These are phyloP conservation scores for Microchrysa polita DNA, from an alignment of 2,888 invertebrate genomes.

Conservation along the genomic window DNA sequence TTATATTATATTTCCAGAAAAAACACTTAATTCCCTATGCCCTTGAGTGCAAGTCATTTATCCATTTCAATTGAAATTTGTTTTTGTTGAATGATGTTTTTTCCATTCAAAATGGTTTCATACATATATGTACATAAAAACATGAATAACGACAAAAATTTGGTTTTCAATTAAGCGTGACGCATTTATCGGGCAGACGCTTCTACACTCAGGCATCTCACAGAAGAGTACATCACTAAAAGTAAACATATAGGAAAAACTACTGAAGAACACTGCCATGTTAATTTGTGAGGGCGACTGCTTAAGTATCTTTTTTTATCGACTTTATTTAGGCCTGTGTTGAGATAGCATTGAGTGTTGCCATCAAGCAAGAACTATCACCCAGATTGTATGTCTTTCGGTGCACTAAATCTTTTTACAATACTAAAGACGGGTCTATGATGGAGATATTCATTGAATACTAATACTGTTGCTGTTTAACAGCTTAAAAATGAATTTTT, in stretches of 20 bases:
- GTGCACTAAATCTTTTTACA: too few relatives aligned
- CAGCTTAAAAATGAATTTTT: too few relatives aligned
- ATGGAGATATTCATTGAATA: too few relatives aligned
- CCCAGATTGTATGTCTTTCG: too few relatives aligned
- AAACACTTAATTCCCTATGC: constrained; percentile 17
- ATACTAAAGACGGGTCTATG: too few relatives aligned
- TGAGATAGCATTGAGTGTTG: too few relatives aligned
- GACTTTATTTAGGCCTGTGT: background rate
- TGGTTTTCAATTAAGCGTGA: constrained; percentile 49
- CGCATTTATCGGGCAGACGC: constrained; percentile 26
- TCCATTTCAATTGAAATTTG: background rate
- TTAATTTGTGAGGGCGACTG: constrained; percentile 7
- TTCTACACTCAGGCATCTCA: constrained; percentile 4
- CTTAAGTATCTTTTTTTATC: constrained; percentile 4
- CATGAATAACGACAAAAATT: constrained; percentile 46
- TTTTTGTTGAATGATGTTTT: constrained; percentile 10
- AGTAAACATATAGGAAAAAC: constrained; percentile 8
- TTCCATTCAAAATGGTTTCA: constrained; percentile 16
- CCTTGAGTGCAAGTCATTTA: background rate
- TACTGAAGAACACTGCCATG: constrained; percentile 10
- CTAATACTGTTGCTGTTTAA: too few relatives aligned
- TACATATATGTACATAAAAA: too few relatives aligned
- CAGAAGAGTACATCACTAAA: background rate
- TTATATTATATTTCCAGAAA: constrained; percentile 17
- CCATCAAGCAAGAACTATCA: too few relatives aligned